A percentile compares a stretch with the other conserved stretches of the same genome.
Evolutionary conservation across 2,888 invertebrate genomes (phyloP).

Genomic region (Oligia latruncula): DNA sequence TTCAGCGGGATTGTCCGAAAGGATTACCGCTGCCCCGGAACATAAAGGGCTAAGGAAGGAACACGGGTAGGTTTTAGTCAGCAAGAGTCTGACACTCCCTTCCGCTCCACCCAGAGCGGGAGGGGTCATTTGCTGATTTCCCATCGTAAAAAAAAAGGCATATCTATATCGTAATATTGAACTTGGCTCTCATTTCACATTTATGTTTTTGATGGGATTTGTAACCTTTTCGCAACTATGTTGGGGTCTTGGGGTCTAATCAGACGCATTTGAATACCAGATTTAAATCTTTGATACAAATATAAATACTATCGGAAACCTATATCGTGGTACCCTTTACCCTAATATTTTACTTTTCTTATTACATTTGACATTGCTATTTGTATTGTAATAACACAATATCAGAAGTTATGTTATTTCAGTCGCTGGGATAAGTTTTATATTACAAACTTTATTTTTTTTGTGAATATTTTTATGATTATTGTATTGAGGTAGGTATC

Average conservation of each 20-base stretch:
- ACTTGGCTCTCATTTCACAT: too few species aligned
- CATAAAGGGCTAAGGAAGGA: too few species aligned
- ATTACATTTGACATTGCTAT: slow-evolving; percentile 39
- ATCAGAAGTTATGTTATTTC: slow-evolving; percentile 27
- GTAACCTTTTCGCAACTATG: not conserved
- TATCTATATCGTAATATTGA: too few species aligned
- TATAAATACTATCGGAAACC: slow-evolving; percentile 51
- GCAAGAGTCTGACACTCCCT: too few species aligned
- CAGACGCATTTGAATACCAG: not conserved
- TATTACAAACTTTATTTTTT: slow-evolving; percentile 24
- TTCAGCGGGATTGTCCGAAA: too few species aligned
- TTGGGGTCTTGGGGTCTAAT: not conserved
- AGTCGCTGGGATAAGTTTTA: slow-evolving; percentile 18
- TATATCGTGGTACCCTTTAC: slow-evolving; percentile 26
- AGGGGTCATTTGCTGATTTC: too few species aligned
- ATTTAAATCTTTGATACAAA: slow-evolving; percentile 11
- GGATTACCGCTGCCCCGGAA: too few species aligned
- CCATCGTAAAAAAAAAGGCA: too few species aligned
- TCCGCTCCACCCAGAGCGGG: too few species aligned
- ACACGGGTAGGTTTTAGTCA: too few species aligned
- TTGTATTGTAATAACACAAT: slow-evolving; percentile 42
- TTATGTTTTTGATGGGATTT: too few species aligned
- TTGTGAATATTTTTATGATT: slow-evolving; percentile 12
- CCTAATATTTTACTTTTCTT: slow-evolving; percentile 52
- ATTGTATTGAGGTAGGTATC: not conserved